Conservation (phyloP, 2,888 invertebrate species). For the Cantharis lateralis region DNA sequence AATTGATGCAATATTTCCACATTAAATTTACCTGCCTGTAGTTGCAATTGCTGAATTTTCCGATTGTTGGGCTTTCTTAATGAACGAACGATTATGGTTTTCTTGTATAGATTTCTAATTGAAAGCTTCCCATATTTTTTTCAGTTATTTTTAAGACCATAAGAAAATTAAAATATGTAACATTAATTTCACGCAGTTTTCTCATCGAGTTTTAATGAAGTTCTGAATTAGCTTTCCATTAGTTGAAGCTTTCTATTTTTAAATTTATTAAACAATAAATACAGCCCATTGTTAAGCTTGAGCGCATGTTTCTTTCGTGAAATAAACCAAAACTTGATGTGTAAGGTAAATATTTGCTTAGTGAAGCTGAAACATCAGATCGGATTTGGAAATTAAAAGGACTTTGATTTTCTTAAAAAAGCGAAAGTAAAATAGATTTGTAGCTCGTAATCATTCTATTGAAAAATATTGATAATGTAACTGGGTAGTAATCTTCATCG, state of each 20-base stretch:
- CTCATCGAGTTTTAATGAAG: background rate
- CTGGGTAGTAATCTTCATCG: background rate
- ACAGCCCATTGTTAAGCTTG: slow-evolving; percentile 22
- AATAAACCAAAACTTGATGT: background rate
- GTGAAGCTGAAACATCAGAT: background rate
- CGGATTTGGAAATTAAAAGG: background rate
- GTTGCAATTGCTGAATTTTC: background rate
- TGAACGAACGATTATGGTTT: background rate
- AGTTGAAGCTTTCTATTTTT: slow-evolving; percentile 19
- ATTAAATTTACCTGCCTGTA: background rate
- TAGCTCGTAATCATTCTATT: background rate
- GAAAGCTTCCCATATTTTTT: background rate
- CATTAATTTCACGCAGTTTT: background rate
- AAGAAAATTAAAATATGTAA: background rate
- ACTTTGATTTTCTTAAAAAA: background rate
- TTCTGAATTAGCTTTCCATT: background rate
- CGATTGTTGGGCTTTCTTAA: background rate
- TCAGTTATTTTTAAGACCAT: background rate
- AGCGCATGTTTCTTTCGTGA: background rate
- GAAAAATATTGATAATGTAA: background rate
- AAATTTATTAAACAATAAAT: slow-evolving; percentile 20
- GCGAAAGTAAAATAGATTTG: background rate
- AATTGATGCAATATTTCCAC: background rate
- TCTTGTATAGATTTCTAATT: background rate
- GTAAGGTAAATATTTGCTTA: background rate